phyloP scores from a whole-genome alignment of 1,140 invertebrate species.

The Tetragonula clypearis region DNA sequence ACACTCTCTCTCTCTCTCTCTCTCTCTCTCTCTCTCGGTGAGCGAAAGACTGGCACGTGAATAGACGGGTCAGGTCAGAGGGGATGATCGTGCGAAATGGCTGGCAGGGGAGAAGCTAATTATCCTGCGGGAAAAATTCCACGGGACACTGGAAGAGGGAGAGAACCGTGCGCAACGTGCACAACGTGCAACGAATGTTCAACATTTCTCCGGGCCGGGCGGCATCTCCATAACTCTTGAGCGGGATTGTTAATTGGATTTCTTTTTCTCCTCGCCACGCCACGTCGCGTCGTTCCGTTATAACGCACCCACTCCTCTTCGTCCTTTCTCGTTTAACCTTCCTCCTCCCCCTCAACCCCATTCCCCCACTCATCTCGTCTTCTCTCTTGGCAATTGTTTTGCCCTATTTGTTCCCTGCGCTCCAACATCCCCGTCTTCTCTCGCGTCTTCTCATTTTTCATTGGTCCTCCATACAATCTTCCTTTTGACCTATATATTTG shows the following conservation, averaged over 20 bases:
- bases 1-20: not conserved
- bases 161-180: constrained; percentile 29
- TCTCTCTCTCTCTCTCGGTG: not conserved
- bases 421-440: not conserved
- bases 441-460: constrained; percentile 18
- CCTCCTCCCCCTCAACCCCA: too few species aligned
- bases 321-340: not conserved
- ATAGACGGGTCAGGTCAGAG: not conserved
- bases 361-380: not conserved
- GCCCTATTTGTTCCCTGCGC: constrained; percentile 17
- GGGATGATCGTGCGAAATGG: constrained; percentile 56
- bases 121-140: constrained; percentile 68
- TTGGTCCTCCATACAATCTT: not conserved
- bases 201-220: constrained; percentile 15
- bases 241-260: constrained; percentile 73
- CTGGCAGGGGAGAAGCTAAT: constrained; percentile 57
- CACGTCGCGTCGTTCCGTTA: constrained; percentile 31
- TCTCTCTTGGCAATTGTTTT: constrained; percentile 21
- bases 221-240: constrained; percentile 67
- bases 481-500: constrained; percentile 22
- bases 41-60: not conserved
- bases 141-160: constrained; percentile 24
- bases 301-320: constrained; percentile 1
- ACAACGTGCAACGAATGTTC: constrained; percentile 35
- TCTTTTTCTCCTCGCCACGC: constrained; percentile 38